These are phyloP conservation scores for Calliphora vicina DNA, from an alignment of 1,140 invertebrate species.

Conservation along the genomic window DNA sequence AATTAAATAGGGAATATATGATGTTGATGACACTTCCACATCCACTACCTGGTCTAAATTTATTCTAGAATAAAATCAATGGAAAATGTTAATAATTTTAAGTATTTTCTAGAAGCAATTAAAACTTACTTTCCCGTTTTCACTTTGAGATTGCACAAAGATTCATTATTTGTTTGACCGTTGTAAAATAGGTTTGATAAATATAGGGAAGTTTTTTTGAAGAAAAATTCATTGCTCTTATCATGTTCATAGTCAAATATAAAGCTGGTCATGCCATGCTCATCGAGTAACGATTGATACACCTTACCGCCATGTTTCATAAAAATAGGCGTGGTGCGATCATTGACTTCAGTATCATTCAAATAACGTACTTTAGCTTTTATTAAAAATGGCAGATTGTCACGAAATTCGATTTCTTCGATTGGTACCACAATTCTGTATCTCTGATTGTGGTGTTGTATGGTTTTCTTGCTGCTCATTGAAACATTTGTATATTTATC, in stretches of 20 bases:
- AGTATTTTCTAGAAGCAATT: neutral
- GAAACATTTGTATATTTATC: too few relatives aligned
- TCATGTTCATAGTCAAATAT: constrained; percentile 65
- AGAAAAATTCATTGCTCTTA: constrained; percentile 34
- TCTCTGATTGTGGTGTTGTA: constrained; percentile 77
- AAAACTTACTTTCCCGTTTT: neutral
- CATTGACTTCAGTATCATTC: constrained; percentile 74
- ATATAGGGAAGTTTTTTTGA: constrained; percentile 22
- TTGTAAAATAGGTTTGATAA: neutral
- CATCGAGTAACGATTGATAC: constrained; percentile 59
- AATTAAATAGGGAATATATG: constrained; percentile 76
- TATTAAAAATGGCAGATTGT: constrained; percentile 82
- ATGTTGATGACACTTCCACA: constrained; percentile 81
- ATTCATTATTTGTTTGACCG: neutral
- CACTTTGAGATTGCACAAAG: neutral
- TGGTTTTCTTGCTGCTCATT: too few relatives aligned
- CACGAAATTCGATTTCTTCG: constrained; percentile 86
- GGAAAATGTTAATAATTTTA: too few relatives aligned
- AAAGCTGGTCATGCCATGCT: constrained; percentile 74
- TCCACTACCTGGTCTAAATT: constrained; percentile 77
- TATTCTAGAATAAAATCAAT: constrained; percentile 63
- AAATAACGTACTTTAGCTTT: constrained; percentile 66
- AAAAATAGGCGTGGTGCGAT: constrained; percentile 57
- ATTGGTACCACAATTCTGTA: constrained; percentile 84
- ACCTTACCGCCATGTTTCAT: neutral